Percentiles rank a stretch among this genome's conserved stretches.
Evolutionary conservation across 2,888 invertebrate genomes (phyloP).

Genomic region (Coecobrya sp.): DNA sequence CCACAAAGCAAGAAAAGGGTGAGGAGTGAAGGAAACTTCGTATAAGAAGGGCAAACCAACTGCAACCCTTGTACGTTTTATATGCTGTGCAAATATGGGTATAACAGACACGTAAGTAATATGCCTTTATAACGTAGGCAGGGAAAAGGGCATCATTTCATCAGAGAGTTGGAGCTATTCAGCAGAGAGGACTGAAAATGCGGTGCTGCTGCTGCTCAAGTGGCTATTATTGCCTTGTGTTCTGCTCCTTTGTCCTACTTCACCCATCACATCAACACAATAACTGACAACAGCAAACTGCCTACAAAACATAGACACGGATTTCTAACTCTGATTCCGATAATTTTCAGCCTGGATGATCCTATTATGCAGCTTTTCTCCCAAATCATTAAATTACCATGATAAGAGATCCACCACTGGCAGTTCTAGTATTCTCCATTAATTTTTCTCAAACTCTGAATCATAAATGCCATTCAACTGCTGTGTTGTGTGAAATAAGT

Average conservation of each 20-base stretch:
- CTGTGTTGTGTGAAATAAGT: neutral
- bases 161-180: conserved; percentile 33
- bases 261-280: conserved; percentile 42
- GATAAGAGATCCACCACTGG: conserved; percentile 75
- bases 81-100: too few relatives aligned
- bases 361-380: conserved; percentile 83
- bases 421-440: conserved; percentile 6
- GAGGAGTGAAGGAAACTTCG: neutral
- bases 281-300: conserved; percentile 67
- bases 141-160: conserved; percentile 66
- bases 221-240: conserved; percentile 65
- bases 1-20: conserved; percentile 3
- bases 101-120: neutral
- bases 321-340: conserved; percentile 76
- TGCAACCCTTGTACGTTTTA: conserved; percentile 6
- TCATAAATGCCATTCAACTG: too few relatives aligned
- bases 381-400: conserved; percentile 81
- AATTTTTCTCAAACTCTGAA: conserved; percentile 10
- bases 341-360: conserved; percentile 86
- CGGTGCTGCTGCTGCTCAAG: conserved; percentile 54
- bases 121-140: conserved; percentile 17
- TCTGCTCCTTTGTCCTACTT: conserved; percentile 36
- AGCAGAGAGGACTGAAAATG: conserved; percentile 23
- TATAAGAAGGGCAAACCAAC: neutral
- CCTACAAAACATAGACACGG: conserved; percentile 54